Conservation (phyloP, 2,113 vertebrate species). For the Thunnus thynnus region DNA sequence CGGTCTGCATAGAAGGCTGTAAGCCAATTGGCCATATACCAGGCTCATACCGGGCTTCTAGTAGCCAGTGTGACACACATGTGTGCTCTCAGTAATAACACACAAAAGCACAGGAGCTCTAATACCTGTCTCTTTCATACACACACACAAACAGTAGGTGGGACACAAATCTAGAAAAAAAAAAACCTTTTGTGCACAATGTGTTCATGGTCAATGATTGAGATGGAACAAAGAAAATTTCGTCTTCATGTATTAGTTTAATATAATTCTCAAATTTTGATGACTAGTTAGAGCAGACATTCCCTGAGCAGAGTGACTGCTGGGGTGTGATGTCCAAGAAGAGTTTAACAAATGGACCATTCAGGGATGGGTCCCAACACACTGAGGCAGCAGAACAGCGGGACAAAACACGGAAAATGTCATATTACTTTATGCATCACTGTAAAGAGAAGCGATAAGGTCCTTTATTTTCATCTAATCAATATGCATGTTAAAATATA, state of each 20-base stretch:
- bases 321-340: no score
- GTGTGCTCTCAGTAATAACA: slow-evolving; percentile 28
- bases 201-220: background rate
- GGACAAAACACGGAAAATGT: background rate
- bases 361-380: slow-evolving; percentile 28
- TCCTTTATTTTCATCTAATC: background rate
- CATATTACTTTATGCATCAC: background rate
- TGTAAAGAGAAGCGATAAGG: background rate
- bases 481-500: slow-evolving; percentile 14
- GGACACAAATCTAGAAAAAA: background rate
- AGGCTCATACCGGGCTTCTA: slow-evolving; percentile 23
- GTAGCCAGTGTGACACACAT: slow-evolving; percentile 37
- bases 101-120: slow-evolving; percentile 26
- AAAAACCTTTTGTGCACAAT: background rate
- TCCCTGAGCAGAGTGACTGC: background rate
- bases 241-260: background rate
- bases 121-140: background rate
- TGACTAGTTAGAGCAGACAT: slow-evolving; percentile 3
- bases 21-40: slow-evolving; percentile 57
- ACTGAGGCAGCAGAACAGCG: slow-evolving; percentile 5
- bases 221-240: slow-evolving; percentile 30
- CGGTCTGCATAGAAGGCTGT: slow-evolving; percentile 51
- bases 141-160: background rate
- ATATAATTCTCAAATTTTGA: background rate
- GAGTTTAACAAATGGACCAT: slow-evolving; percentile 32